phyloP scores from a whole-genome alignment of 1,140 invertebrate species.

The Zaprionus africanus region DNA sequence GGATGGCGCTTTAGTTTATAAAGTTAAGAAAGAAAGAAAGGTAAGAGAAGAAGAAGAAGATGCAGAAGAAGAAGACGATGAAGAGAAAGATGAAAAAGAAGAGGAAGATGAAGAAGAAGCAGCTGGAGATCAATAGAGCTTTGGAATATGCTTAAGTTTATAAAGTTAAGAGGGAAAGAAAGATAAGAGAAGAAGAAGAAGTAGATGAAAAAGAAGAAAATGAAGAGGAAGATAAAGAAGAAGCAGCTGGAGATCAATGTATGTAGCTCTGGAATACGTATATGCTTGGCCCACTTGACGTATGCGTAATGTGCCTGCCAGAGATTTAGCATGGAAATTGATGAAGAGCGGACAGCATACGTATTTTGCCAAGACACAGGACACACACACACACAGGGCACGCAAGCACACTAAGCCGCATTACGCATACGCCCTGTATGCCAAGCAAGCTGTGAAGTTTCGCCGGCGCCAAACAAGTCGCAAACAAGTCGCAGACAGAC shows the following conservation, averaged over 20 bases:
- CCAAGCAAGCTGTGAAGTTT: conserved; percentile 6
- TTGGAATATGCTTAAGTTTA: neutral
- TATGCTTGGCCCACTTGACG: conserved; percentile 24
- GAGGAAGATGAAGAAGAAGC: neutral
- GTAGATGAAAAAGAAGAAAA: too few relatives aligned
- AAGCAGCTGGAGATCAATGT: neutral
- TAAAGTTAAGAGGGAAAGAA: neutral
- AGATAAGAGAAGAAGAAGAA: neutral
- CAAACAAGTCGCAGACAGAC: conserved; percentile 37
- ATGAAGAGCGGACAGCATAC: too few relatives aligned
- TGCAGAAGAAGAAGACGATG: neutral
- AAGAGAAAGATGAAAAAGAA: neutral
- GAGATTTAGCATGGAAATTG: conserved; percentile 3
- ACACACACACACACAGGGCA: neutral
- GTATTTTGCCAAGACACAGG: too few relatives aligned
- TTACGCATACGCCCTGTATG: conserved; percentile 59
- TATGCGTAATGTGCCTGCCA: conserved; percentile 33
- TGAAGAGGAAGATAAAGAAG: neutral
- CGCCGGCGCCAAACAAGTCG: conserved; percentile 14
- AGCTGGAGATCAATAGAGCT: neutral
- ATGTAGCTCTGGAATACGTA: conserved; percentile 9
- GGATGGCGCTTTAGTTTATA: neutral
- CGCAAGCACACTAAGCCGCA: conserved; percentile 11
- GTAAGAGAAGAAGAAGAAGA: neutral
- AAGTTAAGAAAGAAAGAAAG: neutral